A percentile compares a stretch with the other conserved stretches of the same genome.
Conservation (phyloP, 1,140 invertebrate genomes). For the Drosophila arizonae region DNA sequence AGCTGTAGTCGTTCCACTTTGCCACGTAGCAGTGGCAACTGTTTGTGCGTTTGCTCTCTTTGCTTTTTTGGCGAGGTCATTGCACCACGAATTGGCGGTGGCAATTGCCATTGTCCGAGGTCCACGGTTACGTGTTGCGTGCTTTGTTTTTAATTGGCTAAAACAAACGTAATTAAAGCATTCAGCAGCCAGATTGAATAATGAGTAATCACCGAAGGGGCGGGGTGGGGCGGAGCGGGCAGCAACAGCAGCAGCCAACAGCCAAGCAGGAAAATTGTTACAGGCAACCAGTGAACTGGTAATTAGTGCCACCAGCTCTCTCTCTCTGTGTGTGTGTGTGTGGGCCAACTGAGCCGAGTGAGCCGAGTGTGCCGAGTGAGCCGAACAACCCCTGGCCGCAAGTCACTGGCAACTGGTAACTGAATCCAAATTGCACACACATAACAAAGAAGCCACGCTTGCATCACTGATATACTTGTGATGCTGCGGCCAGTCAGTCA, state of each 20-base stretch:
- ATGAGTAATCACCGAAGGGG: constrained; percentile 57
- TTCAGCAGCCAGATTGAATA: constrained; percentile 72
- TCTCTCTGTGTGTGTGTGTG: not conserved
- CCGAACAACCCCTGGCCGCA: not conserved
- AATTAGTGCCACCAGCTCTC: constrained; percentile 27
- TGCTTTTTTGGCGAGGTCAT: constrained; percentile 53
- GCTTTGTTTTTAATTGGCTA: constrained; percentile 65
- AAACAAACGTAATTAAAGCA: constrained; percentile 74
- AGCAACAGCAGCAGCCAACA: constrained; percentile 4
- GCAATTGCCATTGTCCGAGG: constrained; percentile 13
- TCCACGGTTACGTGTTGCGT: constrained; percentile 44
- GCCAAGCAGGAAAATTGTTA: no score
- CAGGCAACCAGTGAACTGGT: constrained; percentile 19
- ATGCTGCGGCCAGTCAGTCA: constrained; percentile 27
- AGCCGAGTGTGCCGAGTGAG: no score
- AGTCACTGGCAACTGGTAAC: no score
- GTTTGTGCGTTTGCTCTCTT: no score
- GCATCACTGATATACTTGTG: constrained; percentile 61
- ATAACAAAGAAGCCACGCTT: not conserved
- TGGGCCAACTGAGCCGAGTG: not conserved
- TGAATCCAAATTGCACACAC: not conserved
- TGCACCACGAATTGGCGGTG: constrained; percentile 50
- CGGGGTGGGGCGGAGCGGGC: not conserved
- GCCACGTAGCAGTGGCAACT: no score
- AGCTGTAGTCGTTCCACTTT: no score